Base-by-base conservation (phyloP, 2,797 vertebrate species). In the Epinephelus malabaricus region DNA sequence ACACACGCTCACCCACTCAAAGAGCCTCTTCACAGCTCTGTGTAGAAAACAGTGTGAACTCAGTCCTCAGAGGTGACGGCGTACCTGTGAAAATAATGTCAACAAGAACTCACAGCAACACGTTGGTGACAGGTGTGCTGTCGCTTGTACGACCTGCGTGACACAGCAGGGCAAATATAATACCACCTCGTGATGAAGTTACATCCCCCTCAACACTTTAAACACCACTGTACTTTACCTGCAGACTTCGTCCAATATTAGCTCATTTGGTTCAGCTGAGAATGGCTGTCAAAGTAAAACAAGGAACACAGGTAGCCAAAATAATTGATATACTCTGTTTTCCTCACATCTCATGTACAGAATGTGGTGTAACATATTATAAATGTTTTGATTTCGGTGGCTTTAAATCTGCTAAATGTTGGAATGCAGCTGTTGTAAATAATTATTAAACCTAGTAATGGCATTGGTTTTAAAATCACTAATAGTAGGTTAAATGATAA, bases 81-180 rank as follows among this genome's bases (percentile, higher is more conserved):
- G 14, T 2, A 62, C 59, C 75, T 30, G 71, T 72, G 50, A 77
- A 66, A 27, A 8, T 61, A 45, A 47, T 40, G 23, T 76, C 73
- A 62, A 34, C 51, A 21, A 25, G 47, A 56, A 23, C 34, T 21
- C 3, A 0, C 49, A 53, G 68, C 58, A 40, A 21, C 34, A 1
- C 14, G 4, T n/a, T 1, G 61, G 7, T 53, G 65, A 15, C 82
- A 68, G 40, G 38, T 63, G 34, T 54, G 67, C 56, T 15, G 54
- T 63, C 2, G 2, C 34, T 6, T 19, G 38, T 34, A 1, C 21
- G 0, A 55, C 56, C 45, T 38, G 27, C 2, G 3, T 3, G 0
- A 40, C 62, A 19, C 61, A 12, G 10, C 0, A n/a, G 56, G 47
- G 19, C 2, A 5, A 27, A 2, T 63, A 59, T 21, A 34, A 73